Evolutionary conservation across 2,113 vertebrate species (phyloP).

Genomic region (Rhineura floridana): DNA sequence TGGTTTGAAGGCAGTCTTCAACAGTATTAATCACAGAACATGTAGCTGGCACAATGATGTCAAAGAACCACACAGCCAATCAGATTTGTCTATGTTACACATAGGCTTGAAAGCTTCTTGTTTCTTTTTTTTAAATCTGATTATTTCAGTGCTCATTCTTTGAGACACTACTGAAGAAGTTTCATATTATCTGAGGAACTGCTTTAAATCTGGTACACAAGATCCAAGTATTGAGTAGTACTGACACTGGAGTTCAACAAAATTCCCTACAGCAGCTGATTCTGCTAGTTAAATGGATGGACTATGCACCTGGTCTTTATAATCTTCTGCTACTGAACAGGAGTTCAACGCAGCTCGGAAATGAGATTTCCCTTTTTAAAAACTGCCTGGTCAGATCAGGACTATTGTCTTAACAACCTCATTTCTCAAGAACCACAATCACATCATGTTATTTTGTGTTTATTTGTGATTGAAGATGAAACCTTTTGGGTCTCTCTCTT

Average conservation of each 20-base stretch:
- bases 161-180: background rate
- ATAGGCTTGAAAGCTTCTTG: background rate
- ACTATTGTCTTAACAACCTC: background rate
- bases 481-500: background rate
- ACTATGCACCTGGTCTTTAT: background rate
- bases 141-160: background rate
- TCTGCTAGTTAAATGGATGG: background rate
- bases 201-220: background rate
- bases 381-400: background rate
- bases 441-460: background rate
- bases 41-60: background rate
- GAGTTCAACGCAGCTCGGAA: background rate
- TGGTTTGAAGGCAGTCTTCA: background rate
- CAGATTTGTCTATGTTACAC: background rate
- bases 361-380: background rate
- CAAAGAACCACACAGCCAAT: background rate
- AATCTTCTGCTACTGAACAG: background rate
- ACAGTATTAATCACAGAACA: background rate
- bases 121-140: background rate
- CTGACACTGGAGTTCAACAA: background rate
- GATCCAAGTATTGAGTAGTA: background rate
- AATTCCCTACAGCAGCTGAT: background rate
- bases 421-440: background rate
- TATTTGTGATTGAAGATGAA: background rate
- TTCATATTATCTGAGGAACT: too few relatives aligned